These are phyloP conservation scores for Pseudanteris insignis DNA, from an alignment of 2,888 invertebrate genomes.

Conservation along the genomic window DNA sequence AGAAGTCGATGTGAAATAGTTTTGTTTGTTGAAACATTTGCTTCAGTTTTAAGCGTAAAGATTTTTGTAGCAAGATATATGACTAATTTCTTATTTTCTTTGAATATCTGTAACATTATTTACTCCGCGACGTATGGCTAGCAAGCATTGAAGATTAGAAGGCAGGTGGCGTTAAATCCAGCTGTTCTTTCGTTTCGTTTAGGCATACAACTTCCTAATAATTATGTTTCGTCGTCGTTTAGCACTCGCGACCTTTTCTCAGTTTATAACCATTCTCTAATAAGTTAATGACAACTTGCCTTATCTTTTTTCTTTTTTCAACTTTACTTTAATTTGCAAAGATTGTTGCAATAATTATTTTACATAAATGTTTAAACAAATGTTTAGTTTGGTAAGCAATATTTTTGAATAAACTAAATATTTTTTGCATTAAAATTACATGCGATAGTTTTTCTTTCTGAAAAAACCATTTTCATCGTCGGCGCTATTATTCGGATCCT, in stretches of 20 bases:
- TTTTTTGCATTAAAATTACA: too few relatives aligned
- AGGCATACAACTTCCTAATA: conserved; percentile 14
- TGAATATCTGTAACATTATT: conserved; percentile 14
- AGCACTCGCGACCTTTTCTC: conserved; percentile 14
- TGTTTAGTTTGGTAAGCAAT: too few relatives aligned
- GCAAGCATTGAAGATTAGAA: conserved; percentile 18
- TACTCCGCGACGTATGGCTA: conserved; percentile 1
- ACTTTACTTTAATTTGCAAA: too few relatives aligned
- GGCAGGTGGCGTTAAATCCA: conserved; percentile 34
- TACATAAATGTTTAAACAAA: too few relatives aligned
- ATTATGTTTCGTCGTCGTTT: conserved; percentile 7
- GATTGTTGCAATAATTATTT: too few relatives aligned
- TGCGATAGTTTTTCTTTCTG: too few relatives aligned
- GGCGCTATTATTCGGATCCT: too few relatives aligned
- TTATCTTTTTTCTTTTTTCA: too few relatives aligned
- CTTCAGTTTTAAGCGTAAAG: not conserved
- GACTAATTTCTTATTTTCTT: conserved; percentile 18
- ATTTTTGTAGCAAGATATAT: conserved; percentile 3
- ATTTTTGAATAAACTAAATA: too few relatives aligned
- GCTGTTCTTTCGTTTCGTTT: conserved; percentile 25
- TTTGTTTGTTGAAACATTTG: too few relatives aligned
- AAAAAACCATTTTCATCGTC: too few relatives aligned
- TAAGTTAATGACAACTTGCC: not conserved
- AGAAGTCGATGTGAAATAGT: not conserved
- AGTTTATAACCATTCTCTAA: conserved; percentile 1